Evolutionary conservation across 2,888 invertebrate species (phyloP), one percentile per base, ranked within the genome.

Genomic region (Latheticus oryzae): DNA sequence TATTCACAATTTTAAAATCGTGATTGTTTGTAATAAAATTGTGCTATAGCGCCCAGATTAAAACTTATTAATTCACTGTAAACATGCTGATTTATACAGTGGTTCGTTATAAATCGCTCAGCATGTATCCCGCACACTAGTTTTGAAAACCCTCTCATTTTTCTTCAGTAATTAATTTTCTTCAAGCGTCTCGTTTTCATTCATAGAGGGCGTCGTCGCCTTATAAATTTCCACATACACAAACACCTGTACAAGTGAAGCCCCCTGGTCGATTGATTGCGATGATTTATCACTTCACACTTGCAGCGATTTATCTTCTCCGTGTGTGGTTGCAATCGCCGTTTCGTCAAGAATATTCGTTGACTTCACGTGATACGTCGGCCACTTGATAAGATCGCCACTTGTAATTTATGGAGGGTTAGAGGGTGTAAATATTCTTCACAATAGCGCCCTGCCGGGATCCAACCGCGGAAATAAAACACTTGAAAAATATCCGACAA

Each of bases 341-440:
- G 24, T 23, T 40, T 40, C 38, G 23, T 40, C 23, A 5, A 12
- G 38, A 24, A n/a, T 16, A 12, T n/a, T n/a, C n/a, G n/a, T n/a
- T n/a, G 38, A 23, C 9, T 40, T 15, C 24, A 8, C 17, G 23
- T 24, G 26, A 38, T 26, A 9, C 21, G 15, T 15, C 33, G 19
- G 23, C 23, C 26, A n/a, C n/a, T n/a, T n/a, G 68, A 71, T 72
- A 73, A 70, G 66, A 72, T 68, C 74, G 71, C 71, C 56, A 66
- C 52, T 42, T 61, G 65, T 75, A 73, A 76, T 76, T 76, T 76
- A 76, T 76, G 66, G 70, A 68, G 69, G 72, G 72, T 70, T 72
- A 68, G 73, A 73, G 75, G 75, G 76, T 76, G 76, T 76, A 76
- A 76, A 76, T 76, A 76, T 75, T 74, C 71, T 68, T 62, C 68